These are phyloP conservation scores for Bryconaethiops microstoma DNA, from an alignment of 2,797 vertebrate genomes.

Conservation along the genomic window DNA sequence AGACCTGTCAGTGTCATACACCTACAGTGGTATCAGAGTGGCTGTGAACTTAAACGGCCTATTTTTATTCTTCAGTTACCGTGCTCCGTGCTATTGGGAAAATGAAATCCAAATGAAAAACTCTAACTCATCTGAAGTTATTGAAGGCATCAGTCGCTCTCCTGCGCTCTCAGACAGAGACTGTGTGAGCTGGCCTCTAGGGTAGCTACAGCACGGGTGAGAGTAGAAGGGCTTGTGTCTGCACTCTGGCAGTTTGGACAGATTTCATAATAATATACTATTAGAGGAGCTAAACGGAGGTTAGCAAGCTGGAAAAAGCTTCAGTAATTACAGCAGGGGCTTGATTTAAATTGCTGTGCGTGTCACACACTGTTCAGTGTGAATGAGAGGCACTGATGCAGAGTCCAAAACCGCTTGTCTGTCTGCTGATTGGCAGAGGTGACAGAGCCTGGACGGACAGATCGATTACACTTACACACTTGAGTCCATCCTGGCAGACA, in stretches of 20 bases:
- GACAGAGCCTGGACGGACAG: background rate
- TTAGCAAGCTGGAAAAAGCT: conserved; percentile 1
- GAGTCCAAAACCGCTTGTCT: background rate
- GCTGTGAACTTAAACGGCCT: background rate
- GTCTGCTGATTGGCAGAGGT: background rate
- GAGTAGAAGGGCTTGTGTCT: background rate
- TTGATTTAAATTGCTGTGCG: conserved; percentile 30
- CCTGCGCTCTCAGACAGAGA: background rate
- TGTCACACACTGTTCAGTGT: conserved; percentile 3
- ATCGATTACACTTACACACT: conserved; percentile 9
- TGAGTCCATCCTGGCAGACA: background rate
- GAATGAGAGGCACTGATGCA: background rate
- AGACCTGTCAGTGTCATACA: background rate
- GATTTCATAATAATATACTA: conserved; percentile 36
- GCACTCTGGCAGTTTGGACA: conserved; percentile 9
- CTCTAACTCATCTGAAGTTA: conserved; percentile 28
- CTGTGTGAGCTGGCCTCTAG: background rate
- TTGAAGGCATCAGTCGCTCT: conserved; percentile 46
- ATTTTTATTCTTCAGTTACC: conserved; percentile 40
- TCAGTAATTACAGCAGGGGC: conserved; percentile 17
- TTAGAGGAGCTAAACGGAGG: conserved; percentile 31
- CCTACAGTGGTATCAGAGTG: background rate
- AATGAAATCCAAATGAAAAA: conserved; percentile 38
- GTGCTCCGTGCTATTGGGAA: conserved; percentile 11
- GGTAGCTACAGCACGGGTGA: background rate